Evolutionary conservation across 1,140 invertebrate genomes (phyloP), one percentile per base, ranked within the genome.

Genomic region (Conus betulinus): DNA sequence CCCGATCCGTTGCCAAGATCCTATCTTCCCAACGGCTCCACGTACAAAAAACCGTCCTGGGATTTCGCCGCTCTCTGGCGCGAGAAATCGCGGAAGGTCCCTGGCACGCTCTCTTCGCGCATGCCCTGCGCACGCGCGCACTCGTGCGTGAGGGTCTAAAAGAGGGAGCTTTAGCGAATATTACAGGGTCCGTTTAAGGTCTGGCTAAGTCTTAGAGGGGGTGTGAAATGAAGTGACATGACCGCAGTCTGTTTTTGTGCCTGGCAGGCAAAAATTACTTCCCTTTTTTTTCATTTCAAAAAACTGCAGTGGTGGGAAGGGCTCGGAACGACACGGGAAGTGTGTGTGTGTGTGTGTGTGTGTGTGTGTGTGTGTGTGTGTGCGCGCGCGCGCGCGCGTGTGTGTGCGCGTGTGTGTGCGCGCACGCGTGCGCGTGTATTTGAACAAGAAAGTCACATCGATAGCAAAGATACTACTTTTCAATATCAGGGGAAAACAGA

Each of bases 91-190:
- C 67, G 20, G 67, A 13, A 71, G 67, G 67, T 71, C 20, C 67
- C 15, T 71, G 67, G 67, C 67, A 71, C 67, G 67, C 67, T 71
- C 20, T n/a, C 67, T 17, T 71, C 67, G 67, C 67, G 67, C 67
- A 71, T 71, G 67, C 67, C 67, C 67, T 71, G 67, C 67, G 67
- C 67, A 71, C 23, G 67, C 67, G 67, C 67, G 67, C 67, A 23
- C 67, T 71, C 67, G 67, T 71, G 67, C 67, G 15, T 71, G 67
- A 71, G 20, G 67, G 23, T 3, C 67, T 20, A 71, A 71, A 71
- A 71, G 67, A 15, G 15, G 67, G 67, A 71, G 23, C 1, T 60
- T 60, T 5, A 60, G 57, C 57, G 67, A 71, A 20, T 71, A 71
- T 71, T 71, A 71, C 6, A 71, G 23, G 67, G 20, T 3, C 20